Conservation (phyloP, 2,888 invertebrate genomes). For the Orchesella flavescens region DNA sequence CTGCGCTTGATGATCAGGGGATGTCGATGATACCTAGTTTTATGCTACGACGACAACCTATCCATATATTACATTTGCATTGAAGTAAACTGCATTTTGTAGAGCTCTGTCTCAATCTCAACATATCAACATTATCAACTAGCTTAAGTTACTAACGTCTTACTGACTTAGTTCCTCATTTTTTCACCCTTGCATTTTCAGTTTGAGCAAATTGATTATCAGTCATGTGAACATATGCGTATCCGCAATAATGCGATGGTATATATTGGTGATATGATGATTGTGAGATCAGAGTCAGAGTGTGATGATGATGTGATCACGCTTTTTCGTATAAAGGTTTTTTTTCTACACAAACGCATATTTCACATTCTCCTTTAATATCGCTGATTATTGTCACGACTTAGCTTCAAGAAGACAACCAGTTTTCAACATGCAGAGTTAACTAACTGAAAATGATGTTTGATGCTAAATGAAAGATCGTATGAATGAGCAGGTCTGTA, state of each 20-base stretch:
- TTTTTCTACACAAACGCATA: not conserved
- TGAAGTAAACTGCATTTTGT: no score
- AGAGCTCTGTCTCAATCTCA: no score
- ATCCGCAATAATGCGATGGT: not conserved
- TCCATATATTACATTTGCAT: no score
- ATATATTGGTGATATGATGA: not conserved
- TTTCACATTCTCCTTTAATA: slow-evolving; percentile 19
- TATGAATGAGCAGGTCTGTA: not conserved
- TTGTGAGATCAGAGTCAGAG: not conserved
- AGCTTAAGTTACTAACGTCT: no score
- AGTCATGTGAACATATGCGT: slow-evolving; percentile 3
- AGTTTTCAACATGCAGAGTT: slow-evolving; percentile 23
- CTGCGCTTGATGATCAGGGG: not conserved
- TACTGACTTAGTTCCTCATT: no score
- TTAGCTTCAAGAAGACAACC: slow-evolving; percentile 25
- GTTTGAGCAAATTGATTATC: slow-evolving; percentile 19
- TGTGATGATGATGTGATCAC: slow-evolving; percentile 17
- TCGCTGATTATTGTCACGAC: slow-evolving; percentile 53
- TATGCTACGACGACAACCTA: no score
- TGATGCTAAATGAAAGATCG: slow-evolving; percentile 8
- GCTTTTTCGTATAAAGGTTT: not conserved
- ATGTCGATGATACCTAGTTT: no score
- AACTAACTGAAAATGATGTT: slow-evolving; percentile 37
- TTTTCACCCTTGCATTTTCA: no score
- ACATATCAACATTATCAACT: no score